Evolutionary conservation across 2,797 vertebrate species (phyloP).

Genomic region (Pangasius mekongensis): DNA sequence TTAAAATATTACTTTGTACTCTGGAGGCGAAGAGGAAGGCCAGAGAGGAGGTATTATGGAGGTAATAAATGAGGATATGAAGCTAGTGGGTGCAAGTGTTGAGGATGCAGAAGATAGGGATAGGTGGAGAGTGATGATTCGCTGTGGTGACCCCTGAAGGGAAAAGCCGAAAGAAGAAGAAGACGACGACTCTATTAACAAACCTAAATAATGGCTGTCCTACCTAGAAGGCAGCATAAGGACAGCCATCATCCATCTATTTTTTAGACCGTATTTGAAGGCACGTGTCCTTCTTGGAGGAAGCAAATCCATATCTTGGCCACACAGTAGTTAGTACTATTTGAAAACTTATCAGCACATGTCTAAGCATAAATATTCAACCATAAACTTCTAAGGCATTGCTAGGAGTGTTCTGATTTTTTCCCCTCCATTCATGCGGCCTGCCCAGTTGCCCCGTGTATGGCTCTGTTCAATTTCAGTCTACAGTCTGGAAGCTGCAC

Average conservation of each 20-base stretch:
- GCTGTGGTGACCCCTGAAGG: too few relatives aligned
- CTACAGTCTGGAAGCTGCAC: constrained; percentile 36
- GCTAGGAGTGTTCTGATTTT: neutral
- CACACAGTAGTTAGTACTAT: too few relatives aligned
- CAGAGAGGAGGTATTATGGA: too few relatives aligned
- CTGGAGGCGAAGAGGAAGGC: too few relatives aligned
- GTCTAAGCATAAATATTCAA: neutral
- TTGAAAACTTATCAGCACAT: too few relatives aligned
- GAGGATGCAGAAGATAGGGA: too few relatives aligned
- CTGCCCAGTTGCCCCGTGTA: neutral
- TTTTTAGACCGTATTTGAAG: neutral
- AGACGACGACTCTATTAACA: neutral
- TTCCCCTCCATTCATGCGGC: too few relatives aligned
- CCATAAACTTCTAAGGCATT: neutral
- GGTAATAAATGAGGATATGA: too few relatives aligned
- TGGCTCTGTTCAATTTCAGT: constrained; percentile 25
- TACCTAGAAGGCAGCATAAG: neutral
- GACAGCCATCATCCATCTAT: neutral
- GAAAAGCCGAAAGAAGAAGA: too few relatives aligned
- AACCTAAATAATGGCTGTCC: neutral
- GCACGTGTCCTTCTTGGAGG: neutral
- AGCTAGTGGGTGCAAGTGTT: too few relatives aligned
- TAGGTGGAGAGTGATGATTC: too few relatives aligned
- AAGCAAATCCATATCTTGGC: neutral
- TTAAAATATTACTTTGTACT: neutral